Base-by-base conservation (phyloP, 2,888 invertebrate species). In the Mythimna lalbum region DNA sequence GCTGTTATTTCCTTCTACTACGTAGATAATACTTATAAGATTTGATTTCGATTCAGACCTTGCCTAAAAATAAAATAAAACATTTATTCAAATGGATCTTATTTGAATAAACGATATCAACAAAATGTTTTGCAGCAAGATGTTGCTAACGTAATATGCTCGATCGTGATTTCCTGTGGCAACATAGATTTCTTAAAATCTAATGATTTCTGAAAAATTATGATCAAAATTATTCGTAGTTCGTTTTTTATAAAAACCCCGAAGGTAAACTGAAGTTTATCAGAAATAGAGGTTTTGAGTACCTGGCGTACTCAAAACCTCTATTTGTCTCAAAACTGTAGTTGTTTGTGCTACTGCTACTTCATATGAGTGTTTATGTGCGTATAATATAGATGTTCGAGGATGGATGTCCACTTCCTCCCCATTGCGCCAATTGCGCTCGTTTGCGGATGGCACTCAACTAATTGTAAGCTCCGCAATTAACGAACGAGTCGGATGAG, bases 371-470 rank as follows among this genome's bases (percentile, higher is more conserved):
- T 80, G 81, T 74, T 76, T 78, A 78, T 73, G 80, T 83, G 73
- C 80, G 78, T 84, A 79, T 80, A 64, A 73, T 78, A 86, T 88
- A 88, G 86, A 88, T 90, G 88, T 90, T 88, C 80, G 85, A 89
- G 90, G 90, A 90, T 94, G 91, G 90, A 91, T 92, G 93, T 87
- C 88, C 90, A 93, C 91, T 95, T 95, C 95, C 95, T 95, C 91
- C 91, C 92, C 89, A 94, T 94, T 94, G 93, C 90, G 92, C 90
- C 95, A 95, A 95, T 96, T 95, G 94, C 87, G 93, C 93, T 94
- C 90, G 91, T 95, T 95, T 93, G 90, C 84, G 89, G 88, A 90
- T 90, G 87, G 87, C 91, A 93, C 92, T 91, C 90, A 85, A 87
- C 92, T 95, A 95, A 95, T 95, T 95, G 93, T 92, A 86, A 89